Conservation (phyloP, 2,113 vertebrate genomes). For the Psammodynastes pulverulentus region DNA sequence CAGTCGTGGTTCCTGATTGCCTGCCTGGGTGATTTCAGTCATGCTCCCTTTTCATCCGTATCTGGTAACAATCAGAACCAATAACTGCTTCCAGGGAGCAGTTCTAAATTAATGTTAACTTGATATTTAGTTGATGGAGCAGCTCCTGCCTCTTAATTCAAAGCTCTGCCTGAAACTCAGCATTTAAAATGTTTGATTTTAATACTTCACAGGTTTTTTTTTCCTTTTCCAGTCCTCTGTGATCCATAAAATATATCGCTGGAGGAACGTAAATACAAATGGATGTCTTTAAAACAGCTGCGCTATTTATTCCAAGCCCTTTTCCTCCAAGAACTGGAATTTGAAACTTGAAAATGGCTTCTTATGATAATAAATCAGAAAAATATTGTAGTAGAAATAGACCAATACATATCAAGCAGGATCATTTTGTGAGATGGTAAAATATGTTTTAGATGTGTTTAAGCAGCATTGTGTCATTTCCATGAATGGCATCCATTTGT, state of each 20-base stretch:
- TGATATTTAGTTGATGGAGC: background rate
- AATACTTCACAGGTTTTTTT: background rate
- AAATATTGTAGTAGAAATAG: conserved; percentile 2
- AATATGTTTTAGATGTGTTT: background rate
- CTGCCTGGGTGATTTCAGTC: background rate
- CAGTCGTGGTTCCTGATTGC: too few species aligned
- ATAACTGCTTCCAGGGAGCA: background rate
- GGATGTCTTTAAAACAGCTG: background rate
- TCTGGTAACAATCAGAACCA: background rate
- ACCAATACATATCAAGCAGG: conserved; percentile 16
- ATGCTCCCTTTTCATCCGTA: background rate
- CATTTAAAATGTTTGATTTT: background rate
- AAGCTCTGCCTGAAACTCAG: background rate
- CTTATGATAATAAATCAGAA: conserved; percentile 5
- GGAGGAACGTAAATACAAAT: background rate
- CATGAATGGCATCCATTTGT: conserved; percentile 10
- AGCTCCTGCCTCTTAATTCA: background rate
- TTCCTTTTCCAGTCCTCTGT: background rate
- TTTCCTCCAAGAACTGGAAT: background rate
- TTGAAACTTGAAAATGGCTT: background rate
- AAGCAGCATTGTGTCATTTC: background rate
- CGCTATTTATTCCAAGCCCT: background rate
- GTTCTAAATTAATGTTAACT: background rate
- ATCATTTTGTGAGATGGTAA: background rate
- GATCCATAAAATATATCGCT: conserved; percentile 1